Percentiles rank a stretch among this genome's conserved stretches.
Conservation (phyloP, 1,140 invertebrate genomes). For the Zaprionus camerounensis region DNA sequence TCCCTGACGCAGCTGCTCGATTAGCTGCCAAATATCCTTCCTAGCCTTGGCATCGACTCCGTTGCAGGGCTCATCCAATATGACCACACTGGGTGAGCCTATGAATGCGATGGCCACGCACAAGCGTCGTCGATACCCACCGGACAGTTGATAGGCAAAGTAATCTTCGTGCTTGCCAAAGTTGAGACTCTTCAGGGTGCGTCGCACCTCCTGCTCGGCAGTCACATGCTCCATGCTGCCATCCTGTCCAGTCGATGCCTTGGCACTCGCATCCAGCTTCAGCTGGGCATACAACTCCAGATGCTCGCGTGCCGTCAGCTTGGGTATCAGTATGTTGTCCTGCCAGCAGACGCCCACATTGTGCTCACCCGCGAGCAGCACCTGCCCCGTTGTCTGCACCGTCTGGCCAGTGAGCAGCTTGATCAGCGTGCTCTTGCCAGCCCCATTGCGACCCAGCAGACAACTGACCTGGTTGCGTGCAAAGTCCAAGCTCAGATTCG, state of each 20-base stretch:
- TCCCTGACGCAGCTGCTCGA: slow-evolving; percentile 87
- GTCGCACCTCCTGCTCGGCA: slow-evolving; percentile 66
- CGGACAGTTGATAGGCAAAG: slow-evolving; percentile 86
- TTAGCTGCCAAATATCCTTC: slow-evolving; percentile 91
- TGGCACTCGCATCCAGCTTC: slow-evolving; percentile 52
- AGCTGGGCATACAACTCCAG: slow-evolving; percentile 89
- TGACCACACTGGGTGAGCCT: slow-evolving; percentile 87
- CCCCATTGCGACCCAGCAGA: slow-evolving; percentile 93
- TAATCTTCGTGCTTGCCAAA: slow-evolving; percentile 86
- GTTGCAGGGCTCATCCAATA: slow-evolving; percentile 93
- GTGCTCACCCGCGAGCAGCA: slow-evolving; percentile 83
- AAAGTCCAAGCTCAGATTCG: slow-evolving; percentile 87
- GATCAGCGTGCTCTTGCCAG: slow-evolving; percentile 93
- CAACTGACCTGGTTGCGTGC: slow-evolving; percentile 88
- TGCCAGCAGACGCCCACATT: slow-evolving; percentile 92
- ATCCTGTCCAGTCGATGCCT: neutral
- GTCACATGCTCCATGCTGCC: slow-evolving; percentile 6
- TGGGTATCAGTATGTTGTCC: slow-evolving; percentile 92
- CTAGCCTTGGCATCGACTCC: slow-evolving; percentile 91
- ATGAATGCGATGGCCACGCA: slow-evolving; percentile 90
- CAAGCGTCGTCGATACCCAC: slow-evolving; percentile 87
- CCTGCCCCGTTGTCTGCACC: slow-evolving; percentile 86
- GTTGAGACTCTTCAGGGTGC: slow-evolving; percentile 86
- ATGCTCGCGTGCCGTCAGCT: slow-evolving; percentile 92
- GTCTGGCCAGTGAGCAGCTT: slow-evolving; percentile 89